phyloP scores from a whole-genome alignment of 2,797 vertebrate species.

The Alauda arvensis region DNA sequence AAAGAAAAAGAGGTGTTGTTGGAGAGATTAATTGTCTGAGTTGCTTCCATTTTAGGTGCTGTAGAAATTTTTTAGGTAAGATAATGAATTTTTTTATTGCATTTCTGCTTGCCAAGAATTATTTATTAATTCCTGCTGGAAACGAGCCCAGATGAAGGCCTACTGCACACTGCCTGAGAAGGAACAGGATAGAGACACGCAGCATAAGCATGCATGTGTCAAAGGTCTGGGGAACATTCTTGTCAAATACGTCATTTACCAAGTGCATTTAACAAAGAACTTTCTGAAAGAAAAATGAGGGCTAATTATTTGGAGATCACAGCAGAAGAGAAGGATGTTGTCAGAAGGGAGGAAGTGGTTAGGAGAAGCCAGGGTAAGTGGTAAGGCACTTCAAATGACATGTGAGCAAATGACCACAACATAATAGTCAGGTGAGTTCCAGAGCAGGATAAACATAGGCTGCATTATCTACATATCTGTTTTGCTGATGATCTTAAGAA shows the following conservation, averaged over 20 bases:
- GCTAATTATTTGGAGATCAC: not conserved
- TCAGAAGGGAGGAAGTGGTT: constrained; percentile 33
- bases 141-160: not conserved
- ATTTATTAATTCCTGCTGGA: not conserved
- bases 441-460: not conserved
- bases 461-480: not conserved
- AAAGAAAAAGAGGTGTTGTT: not conserved
- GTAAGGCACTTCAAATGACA: not conserved
- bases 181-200: not conserved
- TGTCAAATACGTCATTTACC: not conserved
- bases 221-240: not conserved
- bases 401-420: not conserved
- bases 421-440: not conserved
- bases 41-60: not conserved
- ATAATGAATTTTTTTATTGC: not conserved
- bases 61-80: not conserved
- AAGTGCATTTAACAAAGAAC: not conserved
- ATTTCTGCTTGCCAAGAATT: not conserved
- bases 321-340: not conserved
- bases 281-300: not conserved
- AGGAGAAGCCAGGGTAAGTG: not conserved
- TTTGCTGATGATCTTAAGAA: not conserved
- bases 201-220: not conserved
- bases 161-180: not conserved
- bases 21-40: not conserved